Evolutionary conservation across 2,113 vertebrate genomes (phyloP), one percentile per base, ranked within the genome.

Genomic region (Parotia lawesii): DNA sequence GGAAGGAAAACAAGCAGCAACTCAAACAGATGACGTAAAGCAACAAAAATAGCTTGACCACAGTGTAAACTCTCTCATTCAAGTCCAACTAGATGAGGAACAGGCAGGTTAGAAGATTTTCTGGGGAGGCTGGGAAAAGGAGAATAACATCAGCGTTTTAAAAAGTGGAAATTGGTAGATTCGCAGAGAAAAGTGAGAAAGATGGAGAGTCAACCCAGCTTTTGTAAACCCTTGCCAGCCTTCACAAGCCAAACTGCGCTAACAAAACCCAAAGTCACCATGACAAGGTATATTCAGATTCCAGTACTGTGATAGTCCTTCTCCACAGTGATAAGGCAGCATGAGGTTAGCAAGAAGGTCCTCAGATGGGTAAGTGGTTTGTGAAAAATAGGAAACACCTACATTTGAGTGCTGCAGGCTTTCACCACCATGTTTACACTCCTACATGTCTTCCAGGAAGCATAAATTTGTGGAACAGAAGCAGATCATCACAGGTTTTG

Each of bases 391-490:
- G 16, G 44, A 67, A 85, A 45, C 47, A 58, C 2, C 38, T 60
- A 18, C 44, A 66, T 69, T 14, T 42, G 66, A 54, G 47, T 58
- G n/a, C 48, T 65, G 56, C 37, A 70, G 45, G 15, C 28, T 65
- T 40, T 53, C 24, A 70, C 11, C 27, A 73, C 13, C 28, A 38
- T 37, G 9, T 56, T 57, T 51, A 77, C 12, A 73, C 0, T 6
- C 25, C 15, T 25, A 45, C 12, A 8, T 8, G 13, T 67, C 53
- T 75, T 35, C 33, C n/a, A 74, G n/a, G 45, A 80, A 72, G 38
- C 17, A 79, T 17, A 65, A 64, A 66, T 67, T n/a, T 0, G 0
- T 17, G 8, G 24, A 82, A 60, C 3, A 76, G n/a, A 67, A 28
- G 44, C 27, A 89, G 62, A 72, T 58, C 0, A 0, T 35, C 50